Evolutionary conservation across 1,140 invertebrate genomes (phyloP), one percentile per base, ranked within the genome.

Genomic region (Lepidurus arcticus): DNA sequence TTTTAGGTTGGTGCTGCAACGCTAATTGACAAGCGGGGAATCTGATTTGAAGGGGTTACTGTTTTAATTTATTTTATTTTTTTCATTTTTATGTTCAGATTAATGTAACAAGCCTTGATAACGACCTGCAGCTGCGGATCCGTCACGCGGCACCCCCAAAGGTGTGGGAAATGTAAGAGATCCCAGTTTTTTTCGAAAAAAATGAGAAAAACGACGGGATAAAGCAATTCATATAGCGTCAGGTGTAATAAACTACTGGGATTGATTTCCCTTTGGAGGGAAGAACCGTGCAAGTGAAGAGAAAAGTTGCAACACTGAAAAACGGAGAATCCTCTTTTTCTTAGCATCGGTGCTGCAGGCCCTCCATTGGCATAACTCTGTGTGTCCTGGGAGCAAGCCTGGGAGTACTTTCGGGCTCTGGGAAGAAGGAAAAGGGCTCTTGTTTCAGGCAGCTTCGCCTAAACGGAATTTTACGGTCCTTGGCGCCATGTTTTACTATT

Each of bases 401-500:
- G 13, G 53, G 21, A 65, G 53, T 65, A 13, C 16, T n/a, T n/a
- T 13, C n/a, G 0, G 6, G 53, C 21, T 65, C 16, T 65, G 7
- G 16, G 16, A 65, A 13, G 16, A 13, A 65, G 16, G n/a, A 21
- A 8, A 65, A n/a, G 47, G 6, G 53, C 21, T 65, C 53, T 65
- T 65, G 16, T 65, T 65, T 65, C 21, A 34, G 34, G 34, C 34
- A 34, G 34, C 21, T 16, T 16, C 13, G 7, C 53, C 13, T 13
- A 65, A 13, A 65, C 13, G 21, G 53, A 65, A 65, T 65, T 34
- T 65, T 65, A 65, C 53, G 13, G 53, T 65, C 53, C n/a, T 7
- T 21, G 53, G 53, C 53, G 53, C 53, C 53, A 16, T 65, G 53
- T 65, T 65, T 65, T 65, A 65, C 16, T 65, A 65, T 65, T 65